Base-by-base conservation (phyloP, 2,888 invertebrate species). In the Acrocera orbiculus region DNA sequence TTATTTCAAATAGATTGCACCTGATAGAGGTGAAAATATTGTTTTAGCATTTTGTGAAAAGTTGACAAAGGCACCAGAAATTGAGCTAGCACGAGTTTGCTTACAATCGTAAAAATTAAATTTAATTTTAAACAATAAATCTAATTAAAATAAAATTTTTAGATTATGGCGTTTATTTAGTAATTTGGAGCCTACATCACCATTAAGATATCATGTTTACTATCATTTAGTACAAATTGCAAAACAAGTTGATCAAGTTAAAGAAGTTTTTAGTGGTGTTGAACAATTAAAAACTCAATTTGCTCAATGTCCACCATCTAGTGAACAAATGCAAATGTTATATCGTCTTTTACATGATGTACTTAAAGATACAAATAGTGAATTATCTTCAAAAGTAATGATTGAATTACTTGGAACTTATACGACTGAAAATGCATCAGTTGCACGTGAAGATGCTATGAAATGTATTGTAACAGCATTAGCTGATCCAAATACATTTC, bases 371-470 rank as follows among this genome's bases (percentile, higher is more conserved):
- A 82, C 85, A 47, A 83, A 85, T 53, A 43, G 89, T 59, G 90
- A 92, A 53, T 68, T 83, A 48, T 90, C 92, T 16, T 81, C 90
- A 13, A 87, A 89, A 58, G 90, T 93, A 4, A 96, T 98, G 96
- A 80, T 95, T 41, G 93, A 93, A 58, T 65, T 98, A 2, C 64
- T 98, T 36, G 87, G 89, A 16, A 95, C 96, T 0, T 98, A 96
- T 60, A 93, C 92, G 16, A 81, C 90, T 40, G 93, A 93, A 51
- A 95, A 95, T 63, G 96, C 96, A 1, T 87, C 87, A 3, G 83
- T 89, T 42, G 96, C 96, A 1, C 70, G 92, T 43, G 92, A 93
- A 55, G 96, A 98, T 64, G 96, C 98, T 3, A 86, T 87, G 51
- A 76, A 83, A 50, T 96, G 96, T 58, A 95, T 98, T 51, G 79